phyloP scores from a whole-genome alignment of 2,797 vertebrate genomes.

The Myripristis murdjan region DNA sequence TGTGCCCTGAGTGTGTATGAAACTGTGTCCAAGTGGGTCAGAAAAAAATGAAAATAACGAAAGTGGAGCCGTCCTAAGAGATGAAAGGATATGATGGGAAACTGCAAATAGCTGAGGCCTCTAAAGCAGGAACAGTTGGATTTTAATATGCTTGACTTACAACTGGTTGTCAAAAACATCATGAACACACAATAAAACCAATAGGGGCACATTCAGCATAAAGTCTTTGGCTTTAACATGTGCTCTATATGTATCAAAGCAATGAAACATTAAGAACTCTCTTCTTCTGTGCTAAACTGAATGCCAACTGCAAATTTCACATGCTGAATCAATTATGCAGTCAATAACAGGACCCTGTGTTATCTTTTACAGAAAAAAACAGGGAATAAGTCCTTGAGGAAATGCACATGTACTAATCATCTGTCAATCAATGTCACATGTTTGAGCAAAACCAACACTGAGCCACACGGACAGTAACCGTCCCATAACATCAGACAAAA shows the following conservation, averaged over 20 bases:
- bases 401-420: conserved; percentile 53
- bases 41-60: conserved; percentile 70
- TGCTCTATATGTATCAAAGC: conserved; percentile 32
- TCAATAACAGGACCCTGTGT: conserved; percentile 56
- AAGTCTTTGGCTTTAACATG: conserved; percentile 46
- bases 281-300: conserved; percentile 28
- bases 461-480: conserved; percentile 41
- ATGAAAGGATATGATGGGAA: conserved; percentile 73
- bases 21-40: conserved; percentile 74
- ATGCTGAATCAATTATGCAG: conserved; percentile 64
- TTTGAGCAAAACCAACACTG: conserved; percentile 47
- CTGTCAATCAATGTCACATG: conserved; percentile 64
- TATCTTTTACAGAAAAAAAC: conserved; percentile 59
- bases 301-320: conserved; percentile 45
- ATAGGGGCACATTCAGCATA: conserved; percentile 61
- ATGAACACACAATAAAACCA: conserved; percentile 70
- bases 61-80: conserved; percentile 65
- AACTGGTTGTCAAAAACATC: conserved; percentile 70
- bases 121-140: conserved; percentile 45
- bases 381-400: conserved; percentile 52
- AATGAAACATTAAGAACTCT: conserved; percentile 41
- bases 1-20: conserved; percentile 42
- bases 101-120: conserved; percentile 58
- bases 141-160: conserved; percentile 64
- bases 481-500: conserved; percentile 37